Conservation (phyloP, 1,140 invertebrate genomes). For the Samia ricini region DNA sequence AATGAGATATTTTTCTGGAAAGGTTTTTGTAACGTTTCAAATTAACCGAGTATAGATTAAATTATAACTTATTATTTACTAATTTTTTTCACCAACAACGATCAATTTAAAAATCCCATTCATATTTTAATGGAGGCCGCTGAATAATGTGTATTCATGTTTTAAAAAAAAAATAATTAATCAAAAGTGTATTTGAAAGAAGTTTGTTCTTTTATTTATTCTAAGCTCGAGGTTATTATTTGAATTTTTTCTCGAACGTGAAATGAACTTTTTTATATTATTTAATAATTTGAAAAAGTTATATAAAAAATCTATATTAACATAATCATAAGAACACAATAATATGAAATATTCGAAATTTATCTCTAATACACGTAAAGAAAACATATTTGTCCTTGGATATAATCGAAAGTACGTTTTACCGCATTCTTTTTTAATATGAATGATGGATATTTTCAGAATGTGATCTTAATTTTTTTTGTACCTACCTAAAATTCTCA, state of each 20-base stretch:
- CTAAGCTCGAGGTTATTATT: not conserved
- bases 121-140: not conserved
- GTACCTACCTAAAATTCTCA: not conserved
- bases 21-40: too few species aligned
- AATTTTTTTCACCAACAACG: not conserved
- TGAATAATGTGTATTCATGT: not conserved
- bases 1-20: too few species aligned
- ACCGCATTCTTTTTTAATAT: not conserved
- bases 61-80: not conserved
- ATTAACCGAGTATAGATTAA: too few species aligned
- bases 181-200: not conserved
- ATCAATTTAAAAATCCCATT: conserved; percentile 1
- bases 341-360: too few species aligned
- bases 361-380: too few species aligned
- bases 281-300: too few species aligned
- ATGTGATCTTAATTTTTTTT: not conserved
- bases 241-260: not conserved
- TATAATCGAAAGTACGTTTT: too few species aligned
- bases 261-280: not conserved
- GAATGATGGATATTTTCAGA: not conserved
- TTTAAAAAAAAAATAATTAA: not conserved
- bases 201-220: not conserved
- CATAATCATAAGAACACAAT: too few species aligned
- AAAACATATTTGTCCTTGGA: too few species aligned
- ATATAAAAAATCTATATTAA: too few species aligned